Conservation (phyloP, 2,888 invertebrate genomes). For the Lycocerus yunnanus region DNA sequence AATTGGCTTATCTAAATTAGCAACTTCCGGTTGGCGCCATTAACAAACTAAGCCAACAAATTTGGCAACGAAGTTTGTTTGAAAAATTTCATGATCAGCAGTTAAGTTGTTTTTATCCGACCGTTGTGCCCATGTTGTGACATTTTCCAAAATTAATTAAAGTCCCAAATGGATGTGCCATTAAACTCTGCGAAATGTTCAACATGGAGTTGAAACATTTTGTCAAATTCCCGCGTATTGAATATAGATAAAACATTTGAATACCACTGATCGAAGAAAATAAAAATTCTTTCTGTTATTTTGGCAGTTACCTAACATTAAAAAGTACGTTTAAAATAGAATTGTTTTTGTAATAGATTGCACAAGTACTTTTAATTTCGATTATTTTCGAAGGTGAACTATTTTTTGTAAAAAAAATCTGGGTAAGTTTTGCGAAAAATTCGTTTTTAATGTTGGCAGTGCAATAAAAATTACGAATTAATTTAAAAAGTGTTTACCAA, state of each 20-base stretch:
- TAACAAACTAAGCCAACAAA: background rate
- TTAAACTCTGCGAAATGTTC: background rate
- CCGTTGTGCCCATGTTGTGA: too few species aligned
- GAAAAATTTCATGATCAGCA: background rate
- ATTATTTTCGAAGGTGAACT: background rate
- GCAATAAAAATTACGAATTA: background rate
- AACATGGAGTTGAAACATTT: background rate
- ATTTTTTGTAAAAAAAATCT: background rate
- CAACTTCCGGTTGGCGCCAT: background rate
- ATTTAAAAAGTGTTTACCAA: background rate
- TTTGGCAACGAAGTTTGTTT: background rate
- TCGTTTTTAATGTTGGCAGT: background rate
- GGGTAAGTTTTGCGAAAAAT: background rate
- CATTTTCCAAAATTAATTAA: background rate
- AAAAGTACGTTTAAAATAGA: background rate
- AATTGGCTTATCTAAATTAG: background rate
- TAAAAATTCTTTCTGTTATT: background rate
- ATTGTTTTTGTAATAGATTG: background rate
- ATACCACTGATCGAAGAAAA: background rate
- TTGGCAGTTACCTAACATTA: background rate
- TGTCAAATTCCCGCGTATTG: background rate
- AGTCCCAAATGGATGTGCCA: background rate
- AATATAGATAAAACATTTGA: background rate
- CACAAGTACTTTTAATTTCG: background rate
- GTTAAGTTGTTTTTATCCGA: background rate